phyloP scores from a whole-genome alignment of 1,140 invertebrate genomes.

The Phortica variegata region DNA sequence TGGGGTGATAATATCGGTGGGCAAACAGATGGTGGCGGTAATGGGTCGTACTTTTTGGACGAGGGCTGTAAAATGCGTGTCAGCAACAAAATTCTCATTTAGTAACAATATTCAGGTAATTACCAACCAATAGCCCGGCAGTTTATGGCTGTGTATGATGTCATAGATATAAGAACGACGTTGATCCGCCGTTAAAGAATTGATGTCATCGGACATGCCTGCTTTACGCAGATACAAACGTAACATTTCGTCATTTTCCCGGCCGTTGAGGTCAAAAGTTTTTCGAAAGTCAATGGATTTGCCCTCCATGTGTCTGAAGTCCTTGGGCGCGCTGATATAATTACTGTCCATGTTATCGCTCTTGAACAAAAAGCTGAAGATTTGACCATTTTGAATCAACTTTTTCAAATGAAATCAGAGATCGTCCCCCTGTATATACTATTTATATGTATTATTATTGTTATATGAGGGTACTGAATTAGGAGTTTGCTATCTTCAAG shows the following conservation, averaged over 20 bases:
- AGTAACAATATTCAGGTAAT: too few relatives aligned
- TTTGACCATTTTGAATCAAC: too few relatives aligned
- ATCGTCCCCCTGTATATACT: too few relatives aligned
- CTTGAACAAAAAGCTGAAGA: constrained; percentile 14
- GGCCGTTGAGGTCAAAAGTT: constrained; percentile 47
- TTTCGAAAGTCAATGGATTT: constrained; percentile 41
- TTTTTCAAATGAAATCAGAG: too few relatives aligned
- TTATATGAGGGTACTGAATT: too few relatives aligned
- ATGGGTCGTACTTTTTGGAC: constrained; percentile 23
- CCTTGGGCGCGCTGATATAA: constrained; percentile 46
- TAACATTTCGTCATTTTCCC: constrained; percentile 42
- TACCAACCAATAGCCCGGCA: constrained; percentile 51
- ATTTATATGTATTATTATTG: too few relatives aligned
- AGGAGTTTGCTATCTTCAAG: too few relatives aligned
- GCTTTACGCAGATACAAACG: constrained; percentile 44
- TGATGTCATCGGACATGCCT: constrained; percentile 36
- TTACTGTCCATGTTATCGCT: constrained; percentile 25
- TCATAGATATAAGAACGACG: constrained; percentile 47
- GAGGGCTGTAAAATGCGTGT: constrained; percentile 32
- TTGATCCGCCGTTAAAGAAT: constrained; percentile 35
- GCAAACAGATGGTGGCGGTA: constrained; percentile 31
- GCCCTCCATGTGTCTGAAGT: constrained; percentile 44
- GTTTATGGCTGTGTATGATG: constrained; percentile 48
- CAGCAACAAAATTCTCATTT: not conserved
- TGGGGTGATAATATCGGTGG: constrained; percentile 18